Percentiles rank a stretch among this genome's conserved stretches.
These are phyloP conservation scores for Athalia circularis DNA, from an alignment of 2,888 invertebrate genomes.

Conservation along the genomic window DNA sequence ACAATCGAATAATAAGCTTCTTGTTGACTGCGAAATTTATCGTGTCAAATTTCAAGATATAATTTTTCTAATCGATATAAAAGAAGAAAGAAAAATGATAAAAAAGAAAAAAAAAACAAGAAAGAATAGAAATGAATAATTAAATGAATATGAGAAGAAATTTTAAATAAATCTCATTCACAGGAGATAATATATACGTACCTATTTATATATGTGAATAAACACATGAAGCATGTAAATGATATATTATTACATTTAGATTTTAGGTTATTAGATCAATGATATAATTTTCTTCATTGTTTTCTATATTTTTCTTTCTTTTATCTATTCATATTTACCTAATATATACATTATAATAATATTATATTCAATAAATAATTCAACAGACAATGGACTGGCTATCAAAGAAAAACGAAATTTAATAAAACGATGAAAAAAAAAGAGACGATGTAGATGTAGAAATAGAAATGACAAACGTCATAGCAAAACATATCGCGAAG, in stretches of 20 bases:
- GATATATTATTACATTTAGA: constrained; percentile 1
- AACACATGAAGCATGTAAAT: not conserved
- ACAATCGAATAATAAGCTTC: constrained; percentile 37
- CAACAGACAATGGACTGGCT: not conserved
- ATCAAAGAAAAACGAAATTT: not conserved
- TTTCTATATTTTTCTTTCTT: not conserved
- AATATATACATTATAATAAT: not conserved
- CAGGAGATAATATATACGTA: not conserved
- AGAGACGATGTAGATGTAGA: not conserved
- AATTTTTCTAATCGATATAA: constrained; percentile 37
- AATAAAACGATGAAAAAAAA: not conserved
- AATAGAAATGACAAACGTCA: not conserved
- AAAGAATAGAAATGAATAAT: no score
- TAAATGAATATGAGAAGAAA: no score
- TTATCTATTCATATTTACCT: not conserved
- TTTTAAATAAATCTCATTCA: no score
- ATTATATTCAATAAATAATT: not conserved
- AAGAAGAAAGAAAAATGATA: not conserved
- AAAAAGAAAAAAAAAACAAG: no score
- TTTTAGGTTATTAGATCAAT: constrained; percentile 9
- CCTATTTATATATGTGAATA: not conserved
- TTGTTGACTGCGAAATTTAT: constrained; percentile 45
- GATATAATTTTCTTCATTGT: not conserved
- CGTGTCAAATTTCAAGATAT: constrained; percentile 34
- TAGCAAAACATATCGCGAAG: constrained; percentile 37